These are phyloP conservation scores for Alosa sapidissima DNA, from an alignment of 2,797 vertebrate species.

Conservation along the genomic window DNA sequence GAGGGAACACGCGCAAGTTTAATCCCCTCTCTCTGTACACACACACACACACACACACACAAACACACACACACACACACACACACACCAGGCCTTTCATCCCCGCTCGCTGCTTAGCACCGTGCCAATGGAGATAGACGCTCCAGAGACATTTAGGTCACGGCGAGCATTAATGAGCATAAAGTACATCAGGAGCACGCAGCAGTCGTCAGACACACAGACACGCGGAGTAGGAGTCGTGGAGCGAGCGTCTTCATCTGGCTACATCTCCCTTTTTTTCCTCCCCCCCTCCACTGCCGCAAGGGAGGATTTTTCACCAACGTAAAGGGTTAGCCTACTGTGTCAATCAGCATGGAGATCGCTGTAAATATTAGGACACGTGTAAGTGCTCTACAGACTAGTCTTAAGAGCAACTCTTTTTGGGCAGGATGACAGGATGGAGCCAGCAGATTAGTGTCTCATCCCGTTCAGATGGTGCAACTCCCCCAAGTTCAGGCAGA, in stretches of 20 bases:
- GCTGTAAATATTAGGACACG: not conserved
- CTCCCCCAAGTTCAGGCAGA: not conserved
- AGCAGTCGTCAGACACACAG: not conserved
- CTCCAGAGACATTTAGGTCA: not conserved
- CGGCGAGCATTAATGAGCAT: not conserved
- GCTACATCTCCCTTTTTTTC: not conserved
- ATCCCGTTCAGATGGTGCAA: not conserved
- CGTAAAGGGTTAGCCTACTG: not conserved
- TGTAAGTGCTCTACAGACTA: not conserved
- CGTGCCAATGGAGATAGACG: not conserved
- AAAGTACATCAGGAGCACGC: not conserved
- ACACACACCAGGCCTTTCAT: slow-evolving; percentile 6
- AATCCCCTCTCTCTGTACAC: slow-evolving; percentile 31
- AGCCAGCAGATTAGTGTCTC: not conserved
- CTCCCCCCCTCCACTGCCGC: not conserved
- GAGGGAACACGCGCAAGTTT: slow-evolving; percentile 39
- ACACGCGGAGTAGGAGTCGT: not conserved
- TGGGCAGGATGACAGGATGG: not conserved
- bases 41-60: not conserved
- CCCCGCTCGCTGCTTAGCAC: not conserved
- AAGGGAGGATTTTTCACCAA: not conserved
- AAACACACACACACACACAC: slow-evolving; percentile 11
- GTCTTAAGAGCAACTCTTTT: not conserved
- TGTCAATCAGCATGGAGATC: not conserved
- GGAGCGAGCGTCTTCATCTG: not conserved